These are phyloP conservation scores for Drosophila basisetae DNA, from an alignment of 2,888 invertebrate species.

Conservation along the genomic window DNA sequence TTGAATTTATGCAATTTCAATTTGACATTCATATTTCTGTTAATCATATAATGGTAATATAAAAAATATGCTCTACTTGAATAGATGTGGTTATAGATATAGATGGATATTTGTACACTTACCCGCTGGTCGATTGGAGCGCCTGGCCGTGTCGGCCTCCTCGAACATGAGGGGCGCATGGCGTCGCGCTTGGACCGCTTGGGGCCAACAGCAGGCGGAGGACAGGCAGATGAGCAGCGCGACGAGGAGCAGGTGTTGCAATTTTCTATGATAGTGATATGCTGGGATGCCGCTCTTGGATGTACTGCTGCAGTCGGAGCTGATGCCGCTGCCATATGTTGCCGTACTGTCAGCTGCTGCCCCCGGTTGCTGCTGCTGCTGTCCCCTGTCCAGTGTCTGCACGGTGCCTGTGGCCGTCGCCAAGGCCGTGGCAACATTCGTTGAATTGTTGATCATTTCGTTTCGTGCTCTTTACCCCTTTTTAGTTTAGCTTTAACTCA, in stretches of 20 bases:
- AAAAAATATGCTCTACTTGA: neutral
- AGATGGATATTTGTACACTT: slow-evolving; percentile 83
- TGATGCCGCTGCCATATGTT: slow-evolving; percentile 10
- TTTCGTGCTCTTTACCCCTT: slow-evolving; percentile 3
- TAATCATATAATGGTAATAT: neutral
- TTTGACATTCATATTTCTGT: neutral
- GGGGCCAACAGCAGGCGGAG: slow-evolving; percentile 53
- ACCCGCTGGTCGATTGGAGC: slow-evolving; percentile 89
- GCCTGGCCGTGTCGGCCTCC: slow-evolving; percentile 89
- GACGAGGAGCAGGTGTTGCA: slow-evolving; percentile 74
- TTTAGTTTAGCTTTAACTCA: slow-evolving; percentile 8
- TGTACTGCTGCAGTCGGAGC: slow-evolving; percentile 15
- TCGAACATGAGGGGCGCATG: slow-evolving; percentile 89
- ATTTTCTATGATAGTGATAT: slow-evolving; percentile 43
- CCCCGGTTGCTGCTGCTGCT: slow-evolving; percentile 18
- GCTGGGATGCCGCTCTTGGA: slow-evolving; percentile 22
- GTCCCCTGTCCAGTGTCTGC: slow-evolving; percentile 48
- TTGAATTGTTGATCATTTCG: slow-evolving; percentile 41
- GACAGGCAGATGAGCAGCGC: slow-evolving; percentile 66
- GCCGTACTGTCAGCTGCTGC: slow-evolving; percentile 13
- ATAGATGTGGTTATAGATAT: neutral
- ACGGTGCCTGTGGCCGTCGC: slow-evolving; percentile 71
- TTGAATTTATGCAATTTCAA: neutral
- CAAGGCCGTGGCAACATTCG: slow-evolving; percentile 46
- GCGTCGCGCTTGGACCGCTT: slow-evolving; percentile 84